Evolutionary conservation across 30 jellyfish, hydroid and myxozoan species (phyloP).

Genomic region (Turritopsis rubra): DNA sequence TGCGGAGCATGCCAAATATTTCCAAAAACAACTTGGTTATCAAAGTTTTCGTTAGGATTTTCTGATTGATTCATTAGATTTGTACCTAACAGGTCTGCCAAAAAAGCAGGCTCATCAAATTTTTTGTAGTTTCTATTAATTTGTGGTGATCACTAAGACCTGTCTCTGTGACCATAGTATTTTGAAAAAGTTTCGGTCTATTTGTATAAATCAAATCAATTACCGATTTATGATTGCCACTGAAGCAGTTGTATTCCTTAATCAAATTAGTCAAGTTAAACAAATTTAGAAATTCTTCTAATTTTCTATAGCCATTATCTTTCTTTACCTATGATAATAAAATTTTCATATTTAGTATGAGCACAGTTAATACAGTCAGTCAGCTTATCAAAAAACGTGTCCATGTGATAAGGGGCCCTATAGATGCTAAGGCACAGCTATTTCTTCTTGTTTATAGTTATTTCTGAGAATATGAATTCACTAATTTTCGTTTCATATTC

Average conservation of each 20-base stretch:
- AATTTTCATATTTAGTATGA: not conserved
- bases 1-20: not conserved
- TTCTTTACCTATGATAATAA: not conserved
- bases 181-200: no score
- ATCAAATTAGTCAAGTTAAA: not conserved
- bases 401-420: not conserved
- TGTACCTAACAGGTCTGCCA: not conserved
- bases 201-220: not conserved
- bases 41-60: not conserved
- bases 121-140: not conserved
- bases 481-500: not conserved
- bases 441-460: not conserved
- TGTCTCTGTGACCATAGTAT: not conserved
- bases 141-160: not conserved
- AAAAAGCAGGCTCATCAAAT: not conserved
- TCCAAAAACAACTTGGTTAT: not conserved
- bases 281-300: not conserved
- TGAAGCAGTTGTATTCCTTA: not conserved
- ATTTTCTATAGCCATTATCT: not conserved
- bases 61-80: not conserved
- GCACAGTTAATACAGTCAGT: not conserved
- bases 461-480: not conserved
- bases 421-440: not conserved
- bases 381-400: not conserved
- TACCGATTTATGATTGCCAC: not conserved